phyloP scores from a whole-genome alignment of 2,113 vertebrate genomes.

The Scopus umbretta region DNA sequence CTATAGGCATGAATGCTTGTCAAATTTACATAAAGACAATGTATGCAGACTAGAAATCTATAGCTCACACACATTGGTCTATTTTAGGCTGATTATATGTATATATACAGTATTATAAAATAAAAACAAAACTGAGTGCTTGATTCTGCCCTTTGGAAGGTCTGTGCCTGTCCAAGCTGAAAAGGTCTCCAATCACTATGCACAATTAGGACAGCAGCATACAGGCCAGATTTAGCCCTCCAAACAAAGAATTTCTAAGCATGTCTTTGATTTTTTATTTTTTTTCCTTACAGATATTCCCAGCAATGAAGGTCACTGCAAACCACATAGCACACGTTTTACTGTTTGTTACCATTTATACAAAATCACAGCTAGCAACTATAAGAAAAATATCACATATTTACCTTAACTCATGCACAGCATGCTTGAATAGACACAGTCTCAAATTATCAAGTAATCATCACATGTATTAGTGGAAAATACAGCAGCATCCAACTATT shows the following conservation, averaged over 20 bases:
- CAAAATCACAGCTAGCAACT: background rate
- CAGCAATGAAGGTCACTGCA: background rate
- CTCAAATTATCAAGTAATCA: background rate
- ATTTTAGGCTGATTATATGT: background rate
- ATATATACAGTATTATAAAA: background rate
- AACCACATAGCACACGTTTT: background rate
- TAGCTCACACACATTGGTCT: background rate
- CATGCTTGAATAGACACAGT: background rate
- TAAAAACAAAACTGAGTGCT: background rate
- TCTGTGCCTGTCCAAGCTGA: conserved; percentile 17
- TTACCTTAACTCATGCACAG: background rate
- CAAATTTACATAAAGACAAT: conserved; percentile 5
- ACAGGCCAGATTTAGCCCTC: conserved; percentile 20
- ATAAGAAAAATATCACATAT: background rate
- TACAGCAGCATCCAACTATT: background rate
- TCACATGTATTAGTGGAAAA: background rate
- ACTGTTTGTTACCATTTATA: background rate
- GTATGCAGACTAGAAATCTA: background rate
- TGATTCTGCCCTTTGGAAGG: background rate
- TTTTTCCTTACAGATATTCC: background rate
- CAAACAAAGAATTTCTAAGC: conserved; percentile 31
- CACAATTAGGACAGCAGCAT: conserved; percentile 33
- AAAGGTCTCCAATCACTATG: conserved; percentile 5
- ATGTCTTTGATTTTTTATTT: background rate
- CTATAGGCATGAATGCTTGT: background rate